Base-by-base conservation (phyloP, 2,888 invertebrate genomes). In the Cheilosia pagana region DNA sequence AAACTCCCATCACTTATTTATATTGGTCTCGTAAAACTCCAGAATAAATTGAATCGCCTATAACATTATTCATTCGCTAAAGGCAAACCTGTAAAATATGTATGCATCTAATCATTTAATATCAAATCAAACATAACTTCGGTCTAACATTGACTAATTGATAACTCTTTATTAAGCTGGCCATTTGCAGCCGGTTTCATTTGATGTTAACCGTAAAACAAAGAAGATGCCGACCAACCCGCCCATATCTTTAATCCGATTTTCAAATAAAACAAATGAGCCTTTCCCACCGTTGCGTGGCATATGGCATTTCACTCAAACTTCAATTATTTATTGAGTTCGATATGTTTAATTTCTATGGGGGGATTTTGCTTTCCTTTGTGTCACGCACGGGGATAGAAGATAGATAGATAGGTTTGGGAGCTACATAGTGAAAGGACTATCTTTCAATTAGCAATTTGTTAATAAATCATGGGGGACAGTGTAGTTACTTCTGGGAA, bases 121-220 rank as follows among this genome's bases (percentile, higher is more conserved):
- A n/a, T 39, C 48, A 48, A 45, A 62, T 1, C 31, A 31, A 63
- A 48, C 62, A 62, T 39, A 35, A 19, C 3, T 65, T 14, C 19
- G 7, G 8, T 25, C 41, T 10, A 45, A 45, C 31, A 45, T 31
- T 68, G 68, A 57, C 53, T 45, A 57, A 68, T 68, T 16, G 31
- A 45, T 45, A 57, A 21, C 25, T 35, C 35, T 35, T 14, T 71
- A 59, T 59, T 60, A 39, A 60, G 52, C 16, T 31, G 25, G 14
- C 16, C 41, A 60, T 71, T 50, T 60, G 50, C 19, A 60, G 28
- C 19, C 55, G 25, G 21, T 14, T 59, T 59, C 35, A 71, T 59
- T 43, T 59, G 23, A 19, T 59, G 48, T 59, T 41, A 59, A 60
- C 16, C 60, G 39, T 43, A 59, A 71, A 71, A 60, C 68, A 55